Base-by-base conservation (phyloP, 1,140 invertebrate genomes). In the Odontomachus brunneus region DNA sequence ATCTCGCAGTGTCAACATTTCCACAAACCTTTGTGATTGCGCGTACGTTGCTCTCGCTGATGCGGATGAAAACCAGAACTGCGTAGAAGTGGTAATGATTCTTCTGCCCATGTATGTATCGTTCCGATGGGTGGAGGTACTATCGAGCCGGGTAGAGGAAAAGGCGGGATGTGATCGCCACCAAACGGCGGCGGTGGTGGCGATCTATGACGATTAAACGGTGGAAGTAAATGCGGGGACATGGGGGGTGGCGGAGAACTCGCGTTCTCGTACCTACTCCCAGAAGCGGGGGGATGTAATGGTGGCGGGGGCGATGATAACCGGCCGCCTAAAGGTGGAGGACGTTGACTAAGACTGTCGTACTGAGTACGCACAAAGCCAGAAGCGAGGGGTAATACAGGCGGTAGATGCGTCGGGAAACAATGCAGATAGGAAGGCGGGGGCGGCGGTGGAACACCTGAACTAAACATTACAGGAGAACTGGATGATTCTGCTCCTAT, bases 221-320 rank as follows among this genome's bases (percentile, higher is more conserved):
- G 87, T 17, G 88, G 88, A 67, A 89, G 83, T 17, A 91, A 66
- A 48, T 91, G 89, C 2, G 91, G 89, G 22, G 91, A 89, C 22
- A 92, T 59, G n/a, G 89, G 91, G 3, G 90, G 90, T n/a, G 93
- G 90, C 14, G 90, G 90, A 0, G 91, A 91, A 71, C 88, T 71
- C 26, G 85, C 69, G 59, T 82, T 84, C 1, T 91, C 88, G 24
- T 92, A 92, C 81, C 90, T 90, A 3, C 85, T 81, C 0, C 85
- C 84, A 17, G 88, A 76, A 72, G 60, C 63, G 29, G 88, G 84
- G 4, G 89, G 76, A 72, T 82, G 88, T 12, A 83, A 71, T 11
- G 72, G 53, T 49, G 84, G 95, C 24, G 95, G 95, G 3, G 96
- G 96, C 4, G 96, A 96, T 5, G 96, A 96, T 90, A 96, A 93